A percentile compares a stretch with the other conserved stretches of the same genome.
Conservation (phyloP, 2,797 vertebrate species). For the Tympanoctomys barrerae region DNA sequence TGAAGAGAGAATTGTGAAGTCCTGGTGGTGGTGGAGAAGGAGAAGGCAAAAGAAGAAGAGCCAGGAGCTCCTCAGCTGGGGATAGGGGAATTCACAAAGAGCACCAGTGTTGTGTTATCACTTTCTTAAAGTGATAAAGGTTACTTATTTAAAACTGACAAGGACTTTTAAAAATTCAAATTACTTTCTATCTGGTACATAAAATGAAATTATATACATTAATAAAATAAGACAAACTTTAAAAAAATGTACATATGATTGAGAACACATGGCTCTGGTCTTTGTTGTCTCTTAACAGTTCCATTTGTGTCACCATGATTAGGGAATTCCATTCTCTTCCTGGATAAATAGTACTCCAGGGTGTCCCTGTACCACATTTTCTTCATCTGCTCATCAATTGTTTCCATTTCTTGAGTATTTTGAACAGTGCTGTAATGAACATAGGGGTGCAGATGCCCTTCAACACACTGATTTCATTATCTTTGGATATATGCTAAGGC, state of each 20-base stretch:
- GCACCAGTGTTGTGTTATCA: background rate
- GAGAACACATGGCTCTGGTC: background rate
- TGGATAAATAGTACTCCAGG: background rate
- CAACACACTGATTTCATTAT: background rate
- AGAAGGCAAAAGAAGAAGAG: background rate
- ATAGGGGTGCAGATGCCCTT: background rate
- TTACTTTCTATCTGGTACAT: background rate
- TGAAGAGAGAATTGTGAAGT: background rate
- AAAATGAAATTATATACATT: background rate
- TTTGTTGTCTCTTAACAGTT: background rate
- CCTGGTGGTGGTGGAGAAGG: background rate
- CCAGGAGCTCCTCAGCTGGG: background rate
- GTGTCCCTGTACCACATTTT: background rate
- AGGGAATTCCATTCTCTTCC: background rate
- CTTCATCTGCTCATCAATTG: background rate
- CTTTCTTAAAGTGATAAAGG: background rate
- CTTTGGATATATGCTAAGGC: background rate
- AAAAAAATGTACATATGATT: background rate
- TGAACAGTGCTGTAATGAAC: background rate
- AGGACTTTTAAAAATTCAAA: background rate
- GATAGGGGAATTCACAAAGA: background rate
- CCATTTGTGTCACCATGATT: too few species aligned
- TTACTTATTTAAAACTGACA: slow-evolving; percentile 21
- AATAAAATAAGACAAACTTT: background rate
- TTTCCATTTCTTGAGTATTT: background rate